A percentile compares a stretch with the other conserved stretches of the same genome.
These are phyloP conservation scores for Napeogenes sylphis DNA, from an alignment of 2,888 invertebrate species.

Conservation along the genomic window DNA sequence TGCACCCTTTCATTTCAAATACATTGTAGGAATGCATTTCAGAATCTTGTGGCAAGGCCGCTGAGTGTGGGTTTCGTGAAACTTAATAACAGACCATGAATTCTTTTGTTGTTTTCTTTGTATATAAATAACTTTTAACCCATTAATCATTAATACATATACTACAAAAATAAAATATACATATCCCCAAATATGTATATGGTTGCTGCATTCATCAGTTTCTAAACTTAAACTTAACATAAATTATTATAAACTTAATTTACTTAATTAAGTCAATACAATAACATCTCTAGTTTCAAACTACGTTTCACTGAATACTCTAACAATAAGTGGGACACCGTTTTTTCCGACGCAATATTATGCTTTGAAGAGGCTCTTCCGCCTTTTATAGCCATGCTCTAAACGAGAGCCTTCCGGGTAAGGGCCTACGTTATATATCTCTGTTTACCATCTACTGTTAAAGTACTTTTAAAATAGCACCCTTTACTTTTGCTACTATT, in stretches of 20 bases:
- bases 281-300: conserved; percentile 31
- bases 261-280: conserved; percentile 11
- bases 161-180: too few relatives aligned
- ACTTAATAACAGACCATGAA: too few relatives aligned
- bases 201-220: too few relatives aligned
- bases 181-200: too few relatives aligned
- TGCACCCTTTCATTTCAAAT: conserved; percentile 16
- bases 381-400: conserved; percentile 34
- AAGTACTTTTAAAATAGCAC: background rate
- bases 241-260: background rate
- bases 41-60: conserved; percentile 24
- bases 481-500: background rate
- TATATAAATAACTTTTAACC: too few relatives aligned
- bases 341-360: conserved; percentile 37
- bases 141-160: too few relatives aligned
- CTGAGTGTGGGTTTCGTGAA: conserved; percentile 21
- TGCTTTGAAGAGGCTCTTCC: conserved; percentile 32
- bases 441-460: conserved; percentile 7
- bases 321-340: conserved; percentile 32
- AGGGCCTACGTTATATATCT: conserved; percentile 6
- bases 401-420: conserved; percentile 20
- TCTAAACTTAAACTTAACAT: too few relatives aligned
- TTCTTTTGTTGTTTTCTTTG: too few relatives aligned
- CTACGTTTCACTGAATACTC: conserved; percentile 31
- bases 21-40: conserved; percentile 16